Base-by-base conservation (phyloP, 2,113 vertebrate genomes). In the Hippocampus barbouri region DNA sequence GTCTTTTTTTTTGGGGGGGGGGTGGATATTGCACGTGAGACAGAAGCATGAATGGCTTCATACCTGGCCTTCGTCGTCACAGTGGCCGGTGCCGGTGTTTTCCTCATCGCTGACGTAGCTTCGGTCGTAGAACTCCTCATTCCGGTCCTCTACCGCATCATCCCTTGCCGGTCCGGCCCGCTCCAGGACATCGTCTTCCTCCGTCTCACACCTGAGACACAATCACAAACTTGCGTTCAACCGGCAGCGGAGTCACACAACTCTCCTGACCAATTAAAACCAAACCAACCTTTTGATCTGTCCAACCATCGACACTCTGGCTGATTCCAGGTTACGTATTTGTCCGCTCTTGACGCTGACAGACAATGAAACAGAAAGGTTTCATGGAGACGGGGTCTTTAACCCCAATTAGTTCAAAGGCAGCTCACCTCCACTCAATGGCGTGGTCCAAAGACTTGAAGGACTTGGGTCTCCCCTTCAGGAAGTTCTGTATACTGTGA, bases 271-370 rank as follows among this genome's bases (percentile, higher is more conserved):
- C 56, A 66, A 53, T 69, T 41, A 25, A 5, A 56, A 34, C 41
- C 20, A 11, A 49, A 5, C 69, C 34, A 74, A 92, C 90, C 88
- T 84, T 80, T 88, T 87, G 43, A 92, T 80, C 83, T 92, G 91
- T 62, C 91, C 91, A 51, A 84, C 89, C 89, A 92, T 81, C 0
- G 91, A 92, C 11, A 92, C 91, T 79, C 86, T 79, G 62, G 91
- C 91, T 45, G 91, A 91, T 68, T 91, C 91, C 72, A 91, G 80
- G 81, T 92, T 92, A 59, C 86, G 82, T 59, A 91, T 92, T 78
- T 92, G 90, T 3, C 91, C 91, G 0, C 91, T 91, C 66, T 91
- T 91, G 14, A 92, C 82, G 1, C 91, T 92, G 68, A 61, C 5
- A 8, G 10, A 34, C 15, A 30, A 61, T 34, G 4, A 61, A 59